Base-by-base conservation (phyloP, 2,888 invertebrate genomes). In the Amphipyra berbera region DNA sequence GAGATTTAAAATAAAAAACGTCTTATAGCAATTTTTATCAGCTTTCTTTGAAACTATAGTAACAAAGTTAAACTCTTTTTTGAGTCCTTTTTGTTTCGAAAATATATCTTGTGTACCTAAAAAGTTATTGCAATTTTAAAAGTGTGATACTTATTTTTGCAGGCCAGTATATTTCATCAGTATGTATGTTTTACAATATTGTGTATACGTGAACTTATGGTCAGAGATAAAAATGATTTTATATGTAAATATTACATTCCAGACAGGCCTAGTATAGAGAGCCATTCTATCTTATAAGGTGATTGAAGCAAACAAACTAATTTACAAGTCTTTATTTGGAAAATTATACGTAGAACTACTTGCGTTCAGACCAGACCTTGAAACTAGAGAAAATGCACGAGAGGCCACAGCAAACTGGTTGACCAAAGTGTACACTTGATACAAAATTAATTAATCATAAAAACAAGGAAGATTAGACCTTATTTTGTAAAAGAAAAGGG, bases 351-450 rank as follows among this genome's bases (percentile, higher is more conserved):
- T 62, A 85, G 80, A 81, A 72, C 81, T 81, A 84, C 78, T 80
- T 72, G 73, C 72, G 70, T 72, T 62, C 62, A 68, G 82, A 82
- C 79, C 86, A 73, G 84, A 85, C 87, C 89, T 88, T 88, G 88
- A 85, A 87, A 85, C 85, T 87, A 86, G 85, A 87, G 83, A 84
- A 87, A 88, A 88, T 87, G 83, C 79, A 85, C 64, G 78, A 82
- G 83, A 82, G 87, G 82, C 83, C 89, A 83, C 73, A 62, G 73
- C 73, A 73, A 81, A 85, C 87, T 88, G 88, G 84, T 84, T 84
- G 80, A 82, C 79, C 79, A 82, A 82, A 82, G 81, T 68, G 79
- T 79, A 81, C 82, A 83, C 79, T 86, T 78, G 87, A 82, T 72
- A 80, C 87, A 81, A 83, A 62, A 6, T 45, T 61, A 57, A 9